A percentile compares a stretch with the other conserved stretches of the same genome.
These are phyloP conservation scores for Dromiciops gliroides DNA, from an alignment of 2,113 vertebrate genomes.

Conservation along the genomic window DNA sequence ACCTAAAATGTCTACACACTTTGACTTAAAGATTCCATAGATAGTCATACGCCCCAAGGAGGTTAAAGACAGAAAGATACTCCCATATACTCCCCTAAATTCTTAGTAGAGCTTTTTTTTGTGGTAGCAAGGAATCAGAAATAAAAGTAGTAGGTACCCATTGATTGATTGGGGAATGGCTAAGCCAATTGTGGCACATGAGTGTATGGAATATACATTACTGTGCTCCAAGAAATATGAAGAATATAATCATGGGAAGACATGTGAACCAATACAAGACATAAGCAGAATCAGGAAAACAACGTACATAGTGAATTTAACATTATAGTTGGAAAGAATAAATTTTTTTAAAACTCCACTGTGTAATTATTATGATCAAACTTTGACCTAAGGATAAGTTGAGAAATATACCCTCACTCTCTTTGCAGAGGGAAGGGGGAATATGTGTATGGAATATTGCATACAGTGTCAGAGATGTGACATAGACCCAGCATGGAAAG, in stretches of 20 bases:
- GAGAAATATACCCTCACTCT: not conserved
- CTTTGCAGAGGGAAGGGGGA: not conserved
- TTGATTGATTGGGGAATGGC: not conserved
- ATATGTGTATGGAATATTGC: not conserved
- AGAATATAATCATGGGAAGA: not conserved
- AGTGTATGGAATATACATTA: not conserved
- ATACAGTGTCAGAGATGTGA: not conserved
- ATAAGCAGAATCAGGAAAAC: not conserved
- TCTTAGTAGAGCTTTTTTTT: not conserved
- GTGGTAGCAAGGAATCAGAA: not conserved
- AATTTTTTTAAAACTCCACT: not conserved
- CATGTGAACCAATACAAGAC: not conserved
- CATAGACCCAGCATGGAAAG: not conserved
- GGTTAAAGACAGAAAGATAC: not conserved
- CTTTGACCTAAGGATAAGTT: not conserved
- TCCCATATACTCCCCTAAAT: not conserved
- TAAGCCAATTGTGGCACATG: not conserved
- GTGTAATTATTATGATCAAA: not conserved
- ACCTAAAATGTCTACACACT: not conserved
- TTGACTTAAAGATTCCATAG: not conserved
- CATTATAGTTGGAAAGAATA: not conserved
- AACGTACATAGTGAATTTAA: not conserved
- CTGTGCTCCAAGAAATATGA: not conserved
- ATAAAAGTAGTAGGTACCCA: not conserved
- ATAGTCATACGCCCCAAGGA: not conserved